phyloP scores from a whole-genome alignment of 2,797 vertebrate species.

The Gambusia yucatana region DNA sequence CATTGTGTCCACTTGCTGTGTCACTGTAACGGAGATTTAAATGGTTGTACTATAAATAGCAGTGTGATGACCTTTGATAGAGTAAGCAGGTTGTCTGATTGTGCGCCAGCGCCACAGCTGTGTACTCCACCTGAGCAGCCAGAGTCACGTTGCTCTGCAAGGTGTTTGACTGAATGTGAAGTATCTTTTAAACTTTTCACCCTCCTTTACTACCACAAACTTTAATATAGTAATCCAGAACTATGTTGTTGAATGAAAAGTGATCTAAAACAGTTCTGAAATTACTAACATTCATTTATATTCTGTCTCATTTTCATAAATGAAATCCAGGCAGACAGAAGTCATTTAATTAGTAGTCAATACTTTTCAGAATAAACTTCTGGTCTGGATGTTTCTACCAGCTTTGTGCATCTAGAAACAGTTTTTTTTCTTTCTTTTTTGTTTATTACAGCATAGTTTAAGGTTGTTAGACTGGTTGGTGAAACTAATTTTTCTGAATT shows the following conservation, averaged over 20 bases:
- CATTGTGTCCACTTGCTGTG: slow-evolving; percentile 37
- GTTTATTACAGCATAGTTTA: background rate
- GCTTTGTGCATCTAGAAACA: background rate
- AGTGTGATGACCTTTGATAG: slow-evolving; percentile 50
- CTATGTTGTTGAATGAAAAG: background rate
- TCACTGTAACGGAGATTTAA: slow-evolving; percentile 7
- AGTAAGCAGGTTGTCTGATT: slow-evolving; percentile 44
- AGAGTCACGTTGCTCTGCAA: slow-evolving; percentile 7
- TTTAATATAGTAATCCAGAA: background rate
- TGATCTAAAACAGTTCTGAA: background rate
- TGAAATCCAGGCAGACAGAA: background rate
- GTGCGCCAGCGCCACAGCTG: slow-evolving; percentile 38
- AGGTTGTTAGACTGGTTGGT: background rate
- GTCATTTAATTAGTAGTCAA: background rate
- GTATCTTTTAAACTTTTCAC: background rate
- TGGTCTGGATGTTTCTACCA: background rate
- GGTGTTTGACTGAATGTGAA: slow-evolving; percentile 5
- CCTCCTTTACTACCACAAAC: background rate
- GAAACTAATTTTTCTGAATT: background rate
- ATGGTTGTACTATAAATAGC: slow-evolving; percentile 36
- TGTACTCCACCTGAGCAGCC: slow-evolving; percentile 31
- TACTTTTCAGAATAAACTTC: background rate
- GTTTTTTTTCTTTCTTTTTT: background rate
- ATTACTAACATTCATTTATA: background rate
- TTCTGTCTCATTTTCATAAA: background rate